These are phyloP conservation scores for Seira ritae DNA, from an alignment of 2,888 invertebrate genomes.

Conservation along the genomic window DNA sequence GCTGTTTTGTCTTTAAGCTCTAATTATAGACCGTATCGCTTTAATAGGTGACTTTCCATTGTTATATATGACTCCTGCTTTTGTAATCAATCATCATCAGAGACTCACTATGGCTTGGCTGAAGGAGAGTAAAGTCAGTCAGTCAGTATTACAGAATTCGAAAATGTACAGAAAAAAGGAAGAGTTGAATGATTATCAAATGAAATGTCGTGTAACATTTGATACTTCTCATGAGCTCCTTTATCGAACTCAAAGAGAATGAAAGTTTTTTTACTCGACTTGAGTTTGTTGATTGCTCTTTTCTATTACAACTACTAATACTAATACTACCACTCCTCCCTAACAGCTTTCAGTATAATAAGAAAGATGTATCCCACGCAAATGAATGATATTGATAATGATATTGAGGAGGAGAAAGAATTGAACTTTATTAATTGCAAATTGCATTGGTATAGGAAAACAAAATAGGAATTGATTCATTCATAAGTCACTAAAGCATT, in stretches of 20 bases:
- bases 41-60: conserved; percentile 11
- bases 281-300: background rate
- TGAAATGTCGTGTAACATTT: conserved; percentile 16
- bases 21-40: conserved; percentile 11
- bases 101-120: too few relatives aligned
- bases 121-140: background rate
- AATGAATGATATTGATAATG: too few relatives aligned
- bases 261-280: background rate
- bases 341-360: too few relatives aligned
- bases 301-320: too few relatives aligned
- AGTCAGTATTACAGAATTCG: conserved; percentile 2
- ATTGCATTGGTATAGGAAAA: too few relatives aligned
- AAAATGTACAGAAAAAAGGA: background rate
- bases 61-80: background rate
- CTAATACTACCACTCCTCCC: too few relatives aligned
- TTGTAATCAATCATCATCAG: conserved; percentile 7
- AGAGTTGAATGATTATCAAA: background rate
- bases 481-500: background rate
- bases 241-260: background rate
- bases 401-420: too few relatives aligned
- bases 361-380: too few relatives aligned
- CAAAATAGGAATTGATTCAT: too few relatives aligned
- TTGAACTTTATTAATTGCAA: too few relatives aligned
- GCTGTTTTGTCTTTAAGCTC: background rate
- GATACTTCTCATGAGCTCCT: background rate